phyloP scores from a whole-genome alignment of 1,140 invertebrate genomes.

The Leptinotarsa lineolata region DNA sequence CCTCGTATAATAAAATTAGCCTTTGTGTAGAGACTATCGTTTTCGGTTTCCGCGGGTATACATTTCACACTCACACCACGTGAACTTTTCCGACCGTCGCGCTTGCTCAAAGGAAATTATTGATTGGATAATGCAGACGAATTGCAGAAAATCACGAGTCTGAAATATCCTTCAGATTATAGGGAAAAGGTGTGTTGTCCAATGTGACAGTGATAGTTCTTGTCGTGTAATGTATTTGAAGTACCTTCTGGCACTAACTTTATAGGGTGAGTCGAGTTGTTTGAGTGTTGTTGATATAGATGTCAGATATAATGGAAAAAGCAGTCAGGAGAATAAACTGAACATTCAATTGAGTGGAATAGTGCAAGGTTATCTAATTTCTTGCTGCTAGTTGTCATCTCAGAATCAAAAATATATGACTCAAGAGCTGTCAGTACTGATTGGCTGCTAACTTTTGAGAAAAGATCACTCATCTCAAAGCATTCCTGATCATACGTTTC shows the following conservation, averaged over 20 bases:
- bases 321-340: too few relatives aligned
- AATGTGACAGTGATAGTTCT: neutral
- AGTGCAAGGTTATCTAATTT: too few relatives aligned
- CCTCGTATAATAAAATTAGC: too few relatives aligned
- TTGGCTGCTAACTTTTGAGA: too few relatives aligned
- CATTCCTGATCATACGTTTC: too few relatives aligned
- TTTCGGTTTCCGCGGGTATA: neutral
- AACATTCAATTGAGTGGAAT: too few relatives aligned
- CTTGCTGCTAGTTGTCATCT: too few relatives aligned
- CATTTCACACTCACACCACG: constrained; percentile 12
- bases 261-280: constrained; percentile 1
- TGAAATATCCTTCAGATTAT: constrained; percentile 11
- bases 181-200: constrained; percentile 4
- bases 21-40: neutral
- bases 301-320: too few relatives aligned
- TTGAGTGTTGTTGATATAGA: neutral
- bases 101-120: constrained; percentile 25
- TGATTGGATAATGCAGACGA: constrained; percentile 29
- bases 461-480: too few relatives aligned
- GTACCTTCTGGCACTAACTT: neutral
- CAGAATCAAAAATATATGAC: too few relatives aligned
- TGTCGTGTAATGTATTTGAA: constrained; percentile 6
- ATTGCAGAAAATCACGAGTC: constrained; percentile 20
- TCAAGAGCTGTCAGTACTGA: too few relatives aligned
- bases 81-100: constrained; percentile 12